phyloP scores from a whole-genome alignment of 2,797 vertebrate species.

The Oreochromis grahami region DNA sequence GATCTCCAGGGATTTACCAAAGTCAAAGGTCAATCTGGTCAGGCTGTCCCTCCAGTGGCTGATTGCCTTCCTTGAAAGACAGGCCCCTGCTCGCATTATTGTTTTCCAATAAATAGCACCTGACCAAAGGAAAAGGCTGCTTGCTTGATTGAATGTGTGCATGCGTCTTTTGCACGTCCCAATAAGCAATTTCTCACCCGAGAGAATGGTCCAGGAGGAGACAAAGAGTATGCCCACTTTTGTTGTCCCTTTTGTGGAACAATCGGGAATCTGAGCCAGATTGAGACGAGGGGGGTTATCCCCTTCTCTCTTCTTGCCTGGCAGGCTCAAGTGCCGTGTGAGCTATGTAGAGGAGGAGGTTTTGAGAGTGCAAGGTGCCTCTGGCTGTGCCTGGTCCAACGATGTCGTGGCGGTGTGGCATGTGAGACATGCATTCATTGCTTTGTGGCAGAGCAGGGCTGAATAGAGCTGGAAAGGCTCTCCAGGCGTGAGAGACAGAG shows the following conservation, averaged over 20 bases:
- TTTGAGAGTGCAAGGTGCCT: conserved; percentile 51
- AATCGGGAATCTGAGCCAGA: conserved; percentile 27
- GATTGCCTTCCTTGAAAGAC: conserved; percentile 46
- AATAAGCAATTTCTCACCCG: conserved; percentile 29
- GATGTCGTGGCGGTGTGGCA: conserved; percentile 65
- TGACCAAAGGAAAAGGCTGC: conserved; percentile 25
- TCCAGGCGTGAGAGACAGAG: conserved; percentile 60
- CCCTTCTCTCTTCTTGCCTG: conserved; percentile 26
- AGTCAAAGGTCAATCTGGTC: conserved; percentile 64
- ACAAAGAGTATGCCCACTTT: not conserved
- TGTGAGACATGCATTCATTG: conserved; percentile 69
- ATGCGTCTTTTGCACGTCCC: conserved; percentile 13
- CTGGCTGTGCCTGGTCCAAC: conserved; percentile 59
- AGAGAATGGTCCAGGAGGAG: not conserved
- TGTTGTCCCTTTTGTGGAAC: conserved; percentile 18
- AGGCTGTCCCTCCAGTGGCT: conserved; percentile 47
- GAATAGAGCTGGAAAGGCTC: conserved; percentile 57
- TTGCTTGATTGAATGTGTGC: conserved; percentile 20
- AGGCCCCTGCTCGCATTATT: conserved; percentile 33
- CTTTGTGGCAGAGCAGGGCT: conserved; percentile 45
- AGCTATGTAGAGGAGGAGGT: conserved; percentile 55
- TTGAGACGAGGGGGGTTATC: conserved; percentile 9
- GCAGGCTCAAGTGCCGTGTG: conserved; percentile 50
- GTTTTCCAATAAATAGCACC: conserved; percentile 57
- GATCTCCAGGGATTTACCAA: conserved; percentile 57